Evolutionary conservation across 2,888 invertebrate genomes (phyloP).

Genomic region (Cordilura impudica): DNA sequence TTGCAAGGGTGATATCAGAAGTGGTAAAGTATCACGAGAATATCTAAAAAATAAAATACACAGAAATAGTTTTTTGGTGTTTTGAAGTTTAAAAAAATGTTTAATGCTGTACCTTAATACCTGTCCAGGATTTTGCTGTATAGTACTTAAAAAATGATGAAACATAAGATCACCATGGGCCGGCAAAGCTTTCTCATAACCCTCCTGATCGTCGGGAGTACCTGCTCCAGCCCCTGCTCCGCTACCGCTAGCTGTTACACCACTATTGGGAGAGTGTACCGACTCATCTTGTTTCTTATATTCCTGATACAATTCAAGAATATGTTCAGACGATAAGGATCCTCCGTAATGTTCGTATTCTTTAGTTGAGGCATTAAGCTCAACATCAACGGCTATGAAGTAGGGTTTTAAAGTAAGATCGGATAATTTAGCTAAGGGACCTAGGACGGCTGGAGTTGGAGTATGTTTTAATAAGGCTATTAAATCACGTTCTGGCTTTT

Average conservation of each 20-base stretch:
- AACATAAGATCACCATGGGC: constrained; percentile 90
- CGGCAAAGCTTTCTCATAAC: constrained; percentile 88
- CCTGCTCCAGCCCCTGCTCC: constrained; percentile 61
- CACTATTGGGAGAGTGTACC: constrained; percentile 69
- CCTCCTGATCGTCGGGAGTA: constrained; percentile 79
- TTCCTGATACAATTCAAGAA: constrained; percentile 81
- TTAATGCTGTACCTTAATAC: constrained; percentile 84
- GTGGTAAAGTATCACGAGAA: constrained; percentile 83
- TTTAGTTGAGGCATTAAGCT: constrained; percentile 73
- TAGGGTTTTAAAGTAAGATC: constrained; percentile 79
- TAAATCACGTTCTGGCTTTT: constrained; percentile 84
- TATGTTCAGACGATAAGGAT: constrained; percentile 79
- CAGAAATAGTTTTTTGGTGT: neutral
- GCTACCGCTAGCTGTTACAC: constrained; percentile 61
- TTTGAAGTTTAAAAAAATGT: neutral
- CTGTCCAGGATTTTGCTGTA: constrained; percentile 88
- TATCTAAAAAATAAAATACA: constrained; percentile 81
- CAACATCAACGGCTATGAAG: constrained; percentile 83
- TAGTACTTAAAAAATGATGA: constrained; percentile 86
- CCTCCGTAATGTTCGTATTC: constrained; percentile 74
- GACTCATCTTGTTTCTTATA: constrained; percentile 80
- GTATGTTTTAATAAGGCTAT: constrained; percentile 84
- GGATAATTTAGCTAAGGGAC: constrained; percentile 73
- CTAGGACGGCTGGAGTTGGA: constrained; percentile 70
- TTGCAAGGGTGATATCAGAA: constrained; percentile 84